Conservation (phyloP, 2,888 invertebrate species). For the Amiota mariae region DNA sequence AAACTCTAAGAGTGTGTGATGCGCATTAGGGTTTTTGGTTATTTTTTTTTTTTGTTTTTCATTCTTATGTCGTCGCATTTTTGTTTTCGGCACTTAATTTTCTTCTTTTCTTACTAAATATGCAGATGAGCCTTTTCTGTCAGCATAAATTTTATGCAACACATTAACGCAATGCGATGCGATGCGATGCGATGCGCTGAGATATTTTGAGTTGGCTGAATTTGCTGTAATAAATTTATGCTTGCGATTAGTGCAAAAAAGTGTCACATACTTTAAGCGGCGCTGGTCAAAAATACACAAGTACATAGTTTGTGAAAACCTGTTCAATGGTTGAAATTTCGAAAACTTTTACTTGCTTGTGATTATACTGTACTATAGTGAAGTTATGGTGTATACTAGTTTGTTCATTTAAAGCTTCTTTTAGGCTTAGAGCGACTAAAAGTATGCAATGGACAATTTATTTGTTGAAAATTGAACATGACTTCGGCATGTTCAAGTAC, state of each 20-base stretch:
- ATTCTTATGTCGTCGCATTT: constrained; percentile 41
- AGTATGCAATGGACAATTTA: too few species aligned
- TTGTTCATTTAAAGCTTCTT: too few species aligned
- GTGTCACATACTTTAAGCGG: constrained; percentile 13
- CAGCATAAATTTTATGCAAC: constrained; percentile 12
- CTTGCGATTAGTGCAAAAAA: neutral
- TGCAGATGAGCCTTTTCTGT: constrained; percentile 41
- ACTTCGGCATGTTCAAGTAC: too few species aligned
- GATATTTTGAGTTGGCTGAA: constrained; percentile 28
- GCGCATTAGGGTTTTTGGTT: constrained; percentile 12
- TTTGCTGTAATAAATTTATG: constrained; percentile 6
- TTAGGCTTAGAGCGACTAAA: too few species aligned
- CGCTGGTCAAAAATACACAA: neutral
- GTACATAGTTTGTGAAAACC: too few species aligned
- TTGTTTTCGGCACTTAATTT: constrained; percentile 15
- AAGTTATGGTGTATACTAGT: too few species aligned
- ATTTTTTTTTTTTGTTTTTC: constrained; percentile 29
- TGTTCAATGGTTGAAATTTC: too few species aligned
- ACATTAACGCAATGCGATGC: constrained; percentile 3
- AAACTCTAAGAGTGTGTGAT: neutral
- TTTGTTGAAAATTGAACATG: too few species aligned
- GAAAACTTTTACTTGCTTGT: too few species aligned
- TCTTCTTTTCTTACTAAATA: constrained; percentile 15
- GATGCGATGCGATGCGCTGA: constrained; percentile 3
- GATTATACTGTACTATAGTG: too few species aligned